Base-by-base conservation (phyloP, 2,888 invertebrate species). In the Vanessa cardui region DNA sequence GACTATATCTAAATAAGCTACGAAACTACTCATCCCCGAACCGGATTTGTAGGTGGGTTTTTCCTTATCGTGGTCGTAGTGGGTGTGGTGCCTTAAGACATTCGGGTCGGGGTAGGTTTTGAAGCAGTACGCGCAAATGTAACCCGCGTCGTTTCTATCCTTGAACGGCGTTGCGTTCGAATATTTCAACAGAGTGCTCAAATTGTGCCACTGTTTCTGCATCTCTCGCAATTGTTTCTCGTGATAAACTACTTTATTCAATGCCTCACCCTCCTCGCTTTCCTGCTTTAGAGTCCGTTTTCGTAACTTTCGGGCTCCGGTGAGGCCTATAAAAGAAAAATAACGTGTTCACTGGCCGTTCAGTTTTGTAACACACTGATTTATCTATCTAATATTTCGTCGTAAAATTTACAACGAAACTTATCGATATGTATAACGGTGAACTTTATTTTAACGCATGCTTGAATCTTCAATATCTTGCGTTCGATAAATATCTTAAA, bases 301-400 rank as follows among this genome's bases (percentile, higher is more conserved):
- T 72, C 78, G 81, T 81, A 83, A 88, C 86, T 88, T 89, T 76
- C 83, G 77, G 75, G 84, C 84, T 82, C 89, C 83, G 78, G 84
- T 83, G 73, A 80, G 81, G 87, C 91, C 91, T 92, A 91, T 89
- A 91, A 91, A 91, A 91, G 90, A 91, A 91, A 90, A 89, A 86
- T 77, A 85, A 83, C 81, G 82, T 84, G 86, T 89, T 26, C 86
- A 90, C 85, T 85, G 81, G 85, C 83, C 84, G 77, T 79, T 80
- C 69, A 70, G 66, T 67, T 68, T 9, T 52, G 64, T 58, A 70
- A 63, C 50, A 71, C 69, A 71, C 66, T 66, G 20, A 45, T 65
- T 54, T 52, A 58, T 45, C 56, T 62, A 58, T 45, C 56, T 56
- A 65, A 59, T 58, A 52, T 49, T 68, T 66, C 54, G 20, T 15